Conservation (phyloP, 2,113 vertebrate genomes). For the Calyptomena viridis region DNA sequence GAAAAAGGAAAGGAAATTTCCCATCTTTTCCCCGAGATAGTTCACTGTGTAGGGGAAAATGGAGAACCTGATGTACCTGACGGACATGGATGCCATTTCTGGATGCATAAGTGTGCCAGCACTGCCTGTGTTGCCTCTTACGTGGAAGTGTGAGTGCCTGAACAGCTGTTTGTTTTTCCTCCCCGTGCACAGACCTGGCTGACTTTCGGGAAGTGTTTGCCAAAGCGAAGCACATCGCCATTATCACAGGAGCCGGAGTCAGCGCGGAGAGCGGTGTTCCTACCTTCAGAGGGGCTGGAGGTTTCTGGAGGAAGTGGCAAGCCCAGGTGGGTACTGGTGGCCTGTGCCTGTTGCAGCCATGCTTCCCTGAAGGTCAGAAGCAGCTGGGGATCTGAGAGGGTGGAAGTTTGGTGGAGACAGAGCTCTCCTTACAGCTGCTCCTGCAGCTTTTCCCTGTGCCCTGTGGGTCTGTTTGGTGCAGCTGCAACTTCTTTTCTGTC, state of each 20-base stretch:
- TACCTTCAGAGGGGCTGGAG: conserved; percentile 87
- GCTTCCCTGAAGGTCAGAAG: background rate
- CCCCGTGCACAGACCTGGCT: conserved; percentile 77
- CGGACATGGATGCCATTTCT: background rate
- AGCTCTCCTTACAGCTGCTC: background rate
- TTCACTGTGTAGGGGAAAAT: background rate
- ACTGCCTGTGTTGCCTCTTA: background rate
- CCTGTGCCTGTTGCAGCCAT: accelerated
- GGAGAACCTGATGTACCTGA: too few relatives aligned
- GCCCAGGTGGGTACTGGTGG: conserved; percentile 79
- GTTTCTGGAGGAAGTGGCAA: conserved; percentile 94
- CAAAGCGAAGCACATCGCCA: conserved; percentile 88
- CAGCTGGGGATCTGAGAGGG: too few relatives aligned
- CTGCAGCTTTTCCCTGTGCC: background rate
- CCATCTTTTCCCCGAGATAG: background rate
- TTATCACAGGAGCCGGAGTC: conserved; percentile 92
- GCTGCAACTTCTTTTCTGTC: background rate
- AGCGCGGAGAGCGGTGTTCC: conserved; percentile 92
- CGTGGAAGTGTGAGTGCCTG: background rate
- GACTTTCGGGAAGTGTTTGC: conserved; percentile 89
- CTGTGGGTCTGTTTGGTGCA: background rate
- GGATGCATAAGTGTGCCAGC: accelerated
- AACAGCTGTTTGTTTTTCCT: background rate
- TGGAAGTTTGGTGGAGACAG: background rate
- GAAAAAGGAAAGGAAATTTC: background rate